Conservation (phyloP, 2,888 invertebrate genomes). For the Pristionchus fissidentatus region DNA sequence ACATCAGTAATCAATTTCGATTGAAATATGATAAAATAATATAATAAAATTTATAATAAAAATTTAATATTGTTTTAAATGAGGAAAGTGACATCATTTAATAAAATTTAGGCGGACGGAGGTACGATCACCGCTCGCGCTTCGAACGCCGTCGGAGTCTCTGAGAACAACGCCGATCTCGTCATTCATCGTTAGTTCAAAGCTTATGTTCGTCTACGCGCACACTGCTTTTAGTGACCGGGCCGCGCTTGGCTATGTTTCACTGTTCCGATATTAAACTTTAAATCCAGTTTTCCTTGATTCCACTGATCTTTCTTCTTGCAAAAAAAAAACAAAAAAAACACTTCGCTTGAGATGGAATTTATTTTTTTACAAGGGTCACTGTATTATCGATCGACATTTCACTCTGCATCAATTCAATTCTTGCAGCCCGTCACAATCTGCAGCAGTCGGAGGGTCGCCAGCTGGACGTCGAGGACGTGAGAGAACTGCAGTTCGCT, state of each 20-base stretch:
- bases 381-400: too few species aligned
- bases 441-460: conserved; percentile 34
- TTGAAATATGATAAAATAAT: not conserved
- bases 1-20: not conserved
- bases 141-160: conserved; percentile 94
- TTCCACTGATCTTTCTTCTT: not conserved
- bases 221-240: not conserved
- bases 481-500: conserved; percentile 69
- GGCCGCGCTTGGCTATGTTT: too few species aligned
- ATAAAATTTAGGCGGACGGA: conserved; percentile 83
- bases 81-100: too few species aligned
- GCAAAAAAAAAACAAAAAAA: not conserved
- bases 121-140: conserved; percentile 95
- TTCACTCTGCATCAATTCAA: too few species aligned
- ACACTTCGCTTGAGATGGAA: too few species aligned
- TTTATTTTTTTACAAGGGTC: not conserved
- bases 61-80: too few species aligned
- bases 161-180: conserved; percentile 83
- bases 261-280: too few species aligned
- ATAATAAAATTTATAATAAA: conserved; percentile 85
- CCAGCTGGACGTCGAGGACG: conserved; percentile 71
- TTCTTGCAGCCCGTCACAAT: conserved; percentile 49
- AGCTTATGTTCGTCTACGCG: not conserved
- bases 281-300: too few species aligned
- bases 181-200: conserved; percentile 62